Base-by-base conservation (phyloP, 2,113 vertebrate genomes). In the Petroica traversi region DNA sequence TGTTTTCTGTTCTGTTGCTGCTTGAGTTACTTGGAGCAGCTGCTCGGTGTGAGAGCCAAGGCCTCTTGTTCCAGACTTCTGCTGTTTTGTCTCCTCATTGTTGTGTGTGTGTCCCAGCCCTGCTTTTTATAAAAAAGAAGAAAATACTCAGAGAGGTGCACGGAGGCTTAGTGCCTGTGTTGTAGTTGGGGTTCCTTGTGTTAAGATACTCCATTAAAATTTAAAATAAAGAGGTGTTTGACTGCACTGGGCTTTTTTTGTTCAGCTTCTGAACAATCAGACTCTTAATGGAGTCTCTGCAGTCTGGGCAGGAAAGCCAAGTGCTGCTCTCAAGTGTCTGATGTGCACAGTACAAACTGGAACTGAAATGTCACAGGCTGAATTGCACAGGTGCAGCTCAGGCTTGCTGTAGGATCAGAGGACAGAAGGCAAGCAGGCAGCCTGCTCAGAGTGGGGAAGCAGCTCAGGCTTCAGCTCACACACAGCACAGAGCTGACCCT, bases 401-500 rank as follows among this genome's bases (percentile, higher is more conserved):
- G 72, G 62, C 57, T 19, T 45, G 16, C 29, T 1, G 2, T 17
- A 15, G 61, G 51, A 41, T 41, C 40, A 20, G 48, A 51, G 55
- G 36, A 73, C 15, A 49, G 24, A 49, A 41, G 78, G n/a, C 51
- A 89, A 58, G 22, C 55, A 63, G 66, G 64, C 69, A n/a, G n/a
- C n/a, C n/a, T n/a, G n/a, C n/a, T n/a, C n/a, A n/a, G n/a, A n/a
- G n/a, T n/a, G n/a, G n/a, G n/a, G 67, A 52, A 67, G 49, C 75
- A 38, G 41, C 18, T 54, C 10, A 24, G 33, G 68, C 64, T 59
- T 25, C 76, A 41, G 41, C 16, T 76, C 20, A 28, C 10, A 1
- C 2, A 7, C 6, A 57, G 3, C 2, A 1, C 45, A 31, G 0
- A 24, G 31, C 29, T n/a, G 80, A 74, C 6, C 14, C 26, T 2